Evolutionary conservation across 2,888 invertebrate genomes (phyloP).

Genomic region (Tachina lurida): DNA sequence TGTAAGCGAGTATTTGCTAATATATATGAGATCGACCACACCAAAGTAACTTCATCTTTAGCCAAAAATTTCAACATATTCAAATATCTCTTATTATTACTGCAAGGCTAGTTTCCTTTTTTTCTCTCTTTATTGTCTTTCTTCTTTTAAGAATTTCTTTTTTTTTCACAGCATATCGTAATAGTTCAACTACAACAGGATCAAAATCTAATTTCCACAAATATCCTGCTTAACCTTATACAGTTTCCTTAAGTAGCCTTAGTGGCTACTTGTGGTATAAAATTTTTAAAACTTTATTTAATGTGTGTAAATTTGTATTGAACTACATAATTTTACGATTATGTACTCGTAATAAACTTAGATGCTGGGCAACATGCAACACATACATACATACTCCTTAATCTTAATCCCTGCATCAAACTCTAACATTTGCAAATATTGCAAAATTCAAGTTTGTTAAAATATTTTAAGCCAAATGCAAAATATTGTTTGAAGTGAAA

Average conservation of each 20-base stretch:
- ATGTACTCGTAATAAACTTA: not conserved
- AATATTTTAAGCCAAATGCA: conserved; percentile 7
- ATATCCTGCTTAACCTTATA: conserved; percentile 10
- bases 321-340: not conserved
- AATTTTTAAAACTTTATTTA: not conserved
- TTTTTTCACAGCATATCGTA: not conserved
- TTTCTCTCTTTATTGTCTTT: not conserved
- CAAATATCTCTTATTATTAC: no score
- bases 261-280: not conserved
- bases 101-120: not conserved
- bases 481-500: not conserved
- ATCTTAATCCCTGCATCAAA: no score
- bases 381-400: not conserved
- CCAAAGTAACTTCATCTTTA: no score
- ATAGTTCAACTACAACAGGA: not conserved
- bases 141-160: not conserved
- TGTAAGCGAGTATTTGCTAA: no score
- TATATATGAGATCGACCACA: no score
- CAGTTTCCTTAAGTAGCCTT: not conserved
- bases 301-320: not conserved
- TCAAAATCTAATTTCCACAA: not conserved
- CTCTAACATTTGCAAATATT: not conserved
- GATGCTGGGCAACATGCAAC: no score
- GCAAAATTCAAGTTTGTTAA: not conserved
- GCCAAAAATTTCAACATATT: no score